A percentile compares a stretch with the other conserved stretches of the same genome.
These are phyloP conservation scores for Hypomesus transpacificus DNA, from an alignment of 2,113 vertebrate genomes.

Conservation along the genomic window DNA sequence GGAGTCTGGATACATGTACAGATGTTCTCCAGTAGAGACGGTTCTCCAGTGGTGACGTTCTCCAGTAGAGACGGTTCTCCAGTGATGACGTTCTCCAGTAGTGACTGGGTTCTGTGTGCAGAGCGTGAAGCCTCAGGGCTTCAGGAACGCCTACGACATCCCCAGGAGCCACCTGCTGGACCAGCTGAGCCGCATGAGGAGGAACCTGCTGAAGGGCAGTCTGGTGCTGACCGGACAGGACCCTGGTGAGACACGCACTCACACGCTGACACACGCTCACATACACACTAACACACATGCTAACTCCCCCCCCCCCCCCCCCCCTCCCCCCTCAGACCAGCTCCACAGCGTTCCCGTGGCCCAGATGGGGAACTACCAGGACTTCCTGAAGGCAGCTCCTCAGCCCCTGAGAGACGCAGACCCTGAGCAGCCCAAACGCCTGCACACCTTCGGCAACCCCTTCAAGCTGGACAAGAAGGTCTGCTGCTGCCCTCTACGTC, in stretches of 20 bases:
- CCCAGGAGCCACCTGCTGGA: slow-evolving; percentile 91
- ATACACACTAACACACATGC: neutral
- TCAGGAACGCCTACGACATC: slow-evolving; percentile 96
- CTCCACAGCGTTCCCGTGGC: slow-evolving; percentile 93
- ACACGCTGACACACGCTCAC: neutral
- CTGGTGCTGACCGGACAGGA: slow-evolving; percentile 86
- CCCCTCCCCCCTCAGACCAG: slow-evolving; percentile 74
- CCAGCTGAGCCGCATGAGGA: slow-evolving; percentile 95
- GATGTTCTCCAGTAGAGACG: too few relatives aligned
- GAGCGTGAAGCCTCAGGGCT: slow-evolving; percentile 92
- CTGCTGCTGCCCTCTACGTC: neutral
- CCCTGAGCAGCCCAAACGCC: slow-evolving; percentile 90
- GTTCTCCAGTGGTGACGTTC: too few relatives aligned
- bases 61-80: too few relatives aligned
- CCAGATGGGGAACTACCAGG: slow-evolving; percentile 99
- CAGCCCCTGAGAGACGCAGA: slow-evolving; percentile 93
- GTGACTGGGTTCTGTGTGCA: slow-evolving; percentile 39
- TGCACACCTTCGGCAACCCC: slow-evolving; percentile 96
- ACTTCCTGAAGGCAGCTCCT: slow-evolving; percentile 89
- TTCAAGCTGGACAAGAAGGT: slow-evolving; percentile 99
- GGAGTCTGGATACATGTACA: too few relatives aligned
- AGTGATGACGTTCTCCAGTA: too few relatives aligned
- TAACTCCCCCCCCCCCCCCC: neutral
- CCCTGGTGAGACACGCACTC: slow-evolving; percentile 33
- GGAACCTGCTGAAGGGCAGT: slow-evolving; percentile 87